Percentiles rank a stretch among this genome's conserved stretches.
Conservation (phyloP, 35 echinoderm and acorn worm genomes). For the Holothuria glaberrima region DNA sequence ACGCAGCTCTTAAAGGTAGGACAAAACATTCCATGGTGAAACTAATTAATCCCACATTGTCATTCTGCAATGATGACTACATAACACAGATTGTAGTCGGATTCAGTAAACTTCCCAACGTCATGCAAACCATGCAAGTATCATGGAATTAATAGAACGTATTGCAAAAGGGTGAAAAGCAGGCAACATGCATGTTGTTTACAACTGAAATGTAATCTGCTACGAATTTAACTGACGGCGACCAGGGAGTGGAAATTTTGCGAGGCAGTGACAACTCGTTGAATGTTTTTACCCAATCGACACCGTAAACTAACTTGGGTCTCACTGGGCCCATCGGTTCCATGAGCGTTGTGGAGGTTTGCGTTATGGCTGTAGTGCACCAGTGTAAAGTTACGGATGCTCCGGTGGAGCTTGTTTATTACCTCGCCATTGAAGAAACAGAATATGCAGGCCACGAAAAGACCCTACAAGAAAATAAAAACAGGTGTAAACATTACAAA, state of each 20-base stretch:
- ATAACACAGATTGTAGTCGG: no score
- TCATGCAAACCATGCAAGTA: no score
- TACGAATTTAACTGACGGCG: background rate
- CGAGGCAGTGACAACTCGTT: background rate
- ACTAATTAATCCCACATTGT: no score
- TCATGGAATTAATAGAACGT: background rate
- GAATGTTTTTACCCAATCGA: conserved; percentile 72
- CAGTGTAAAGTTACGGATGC: conserved; percentile 83
- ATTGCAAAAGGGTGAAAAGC: background rate
- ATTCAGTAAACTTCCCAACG: no score
- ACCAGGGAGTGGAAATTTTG: conserved; percentile 2
- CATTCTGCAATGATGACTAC: no score
- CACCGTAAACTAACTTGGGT: conserved; percentile 95
- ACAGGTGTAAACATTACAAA: background rate
- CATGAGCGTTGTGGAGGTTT: conserved; percentile 64
- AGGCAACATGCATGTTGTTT: background rate
- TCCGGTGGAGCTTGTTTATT: conserved; percentile 90
- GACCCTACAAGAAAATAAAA: conserved; percentile 78
- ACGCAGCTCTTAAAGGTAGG: no score
- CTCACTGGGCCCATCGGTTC: conserved; percentile 77
- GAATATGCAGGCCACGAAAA: conserved; percentile 99
- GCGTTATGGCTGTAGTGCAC: conserved; percentile 78
- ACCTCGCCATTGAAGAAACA: conserved; percentile 99
- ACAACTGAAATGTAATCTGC: background rate
- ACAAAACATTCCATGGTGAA: no score